Conservation (phyloP, 2,888 invertebrate genomes). For the Drosophila paranaensis region DNA sequence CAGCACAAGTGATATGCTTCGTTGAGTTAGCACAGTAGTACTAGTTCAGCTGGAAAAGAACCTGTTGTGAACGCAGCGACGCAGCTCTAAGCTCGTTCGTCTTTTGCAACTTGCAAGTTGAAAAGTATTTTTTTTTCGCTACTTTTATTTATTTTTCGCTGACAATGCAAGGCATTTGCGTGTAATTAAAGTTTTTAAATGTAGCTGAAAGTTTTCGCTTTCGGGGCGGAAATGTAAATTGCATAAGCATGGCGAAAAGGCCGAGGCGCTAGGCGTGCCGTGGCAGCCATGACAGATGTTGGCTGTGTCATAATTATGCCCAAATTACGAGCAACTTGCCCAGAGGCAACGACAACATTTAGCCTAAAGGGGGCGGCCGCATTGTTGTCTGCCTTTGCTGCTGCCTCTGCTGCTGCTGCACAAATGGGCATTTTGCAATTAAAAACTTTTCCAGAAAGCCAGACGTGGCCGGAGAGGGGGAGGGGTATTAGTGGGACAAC, state of each 20-base stretch:
- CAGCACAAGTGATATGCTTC: neutral
- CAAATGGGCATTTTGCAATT: slow-evolving; percentile 64
- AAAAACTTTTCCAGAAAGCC: slow-evolving; percentile 61
- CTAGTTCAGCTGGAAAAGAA: neutral
- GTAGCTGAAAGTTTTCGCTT: slow-evolving; percentile 44
- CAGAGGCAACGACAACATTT: slow-evolving; percentile 19
- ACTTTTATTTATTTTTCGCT: slow-evolving; percentile 15
- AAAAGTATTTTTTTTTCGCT: slow-evolving; percentile 12
- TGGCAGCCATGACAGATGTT: slow-evolving; percentile 58
- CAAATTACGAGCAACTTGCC: slow-evolving; percentile 64
- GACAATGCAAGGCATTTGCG: slow-evolving; percentile 45
- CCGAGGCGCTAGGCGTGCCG: slow-evolving; percentile 9
- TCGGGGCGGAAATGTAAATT: slow-evolving; percentile 44
- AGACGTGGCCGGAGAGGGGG: slow-evolving; percentile 22
- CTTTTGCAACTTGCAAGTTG: slow-evolving; percentile 5
- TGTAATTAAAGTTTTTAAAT: slow-evolving; percentile 71
- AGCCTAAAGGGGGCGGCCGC: slow-evolving; percentile 3
- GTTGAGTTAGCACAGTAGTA: neutral
- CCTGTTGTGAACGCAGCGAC: neutral
- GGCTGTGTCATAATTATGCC: slow-evolving; percentile 71
- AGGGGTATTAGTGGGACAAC: neutral
- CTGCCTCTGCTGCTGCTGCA: slow-evolving; percentile 24
- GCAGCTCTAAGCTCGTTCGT: slow-evolving; percentile 8
- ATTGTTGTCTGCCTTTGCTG: slow-evolving; percentile 10
- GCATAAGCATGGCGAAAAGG: slow-evolving; percentile 52